phyloP scores from a whole-genome alignment of 2,113 vertebrate genomes.

The Myodes glareolus region DNA sequence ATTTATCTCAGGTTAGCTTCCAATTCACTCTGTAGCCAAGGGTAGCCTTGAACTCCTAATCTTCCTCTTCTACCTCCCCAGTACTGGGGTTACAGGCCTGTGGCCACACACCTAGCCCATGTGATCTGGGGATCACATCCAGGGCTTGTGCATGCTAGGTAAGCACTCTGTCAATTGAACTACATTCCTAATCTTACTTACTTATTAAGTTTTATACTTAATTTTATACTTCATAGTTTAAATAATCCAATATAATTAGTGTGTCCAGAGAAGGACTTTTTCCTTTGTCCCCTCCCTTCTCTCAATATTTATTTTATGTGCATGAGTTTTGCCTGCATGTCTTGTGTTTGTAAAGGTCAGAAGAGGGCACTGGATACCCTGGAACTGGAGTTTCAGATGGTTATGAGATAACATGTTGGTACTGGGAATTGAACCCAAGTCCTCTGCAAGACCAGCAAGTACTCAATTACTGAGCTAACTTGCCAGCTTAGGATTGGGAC shows the following conservation, averaged over 20 bases:
- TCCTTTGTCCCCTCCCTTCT: neutral
- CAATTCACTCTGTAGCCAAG: neutral
- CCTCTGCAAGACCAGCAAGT: neutral
- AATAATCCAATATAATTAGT: slow-evolving; percentile 2
- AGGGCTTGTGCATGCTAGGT: neutral
- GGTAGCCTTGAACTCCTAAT: neutral
- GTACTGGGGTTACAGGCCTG: neutral
- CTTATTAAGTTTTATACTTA: slow-evolving; percentile 53
- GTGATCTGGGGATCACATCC: neutral
- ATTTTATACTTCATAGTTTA: neutral
- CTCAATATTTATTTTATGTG: neutral
- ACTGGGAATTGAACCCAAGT: neutral
- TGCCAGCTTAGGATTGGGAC: neutral
- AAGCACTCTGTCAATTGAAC: neutral
- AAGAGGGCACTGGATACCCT: neutral
- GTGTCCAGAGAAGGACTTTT: neutral
- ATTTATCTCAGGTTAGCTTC: neutral
- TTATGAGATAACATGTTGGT: neutral
- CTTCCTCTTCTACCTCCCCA: neutral
- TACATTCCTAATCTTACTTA: neutral
- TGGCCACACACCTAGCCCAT: neutral
- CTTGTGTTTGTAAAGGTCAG: neutral
- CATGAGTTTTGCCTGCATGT: neutral
- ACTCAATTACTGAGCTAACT: neutral
- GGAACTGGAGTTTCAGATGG: neutral